Evolutionary conservation across 2,888 invertebrate genomes (phyloP).

Genomic region (Helicoverpa assulta): DNA sequence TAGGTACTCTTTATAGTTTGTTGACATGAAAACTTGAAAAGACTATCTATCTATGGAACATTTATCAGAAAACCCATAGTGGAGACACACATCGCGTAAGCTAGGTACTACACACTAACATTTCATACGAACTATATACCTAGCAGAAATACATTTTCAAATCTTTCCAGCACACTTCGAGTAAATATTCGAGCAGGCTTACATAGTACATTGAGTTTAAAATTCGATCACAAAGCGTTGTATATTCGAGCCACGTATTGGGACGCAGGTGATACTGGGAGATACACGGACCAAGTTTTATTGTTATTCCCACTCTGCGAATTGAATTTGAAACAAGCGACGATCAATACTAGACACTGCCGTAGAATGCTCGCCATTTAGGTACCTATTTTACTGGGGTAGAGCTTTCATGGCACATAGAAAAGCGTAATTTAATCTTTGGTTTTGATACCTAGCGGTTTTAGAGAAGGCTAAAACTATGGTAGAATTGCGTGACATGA

Average conservation of each 20-base stretch:
- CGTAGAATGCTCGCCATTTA: slow-evolving; percentile 38
- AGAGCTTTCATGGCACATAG: background rate
- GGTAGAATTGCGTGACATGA: too few relatives aligned
- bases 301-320: slow-evolving; percentile 88
- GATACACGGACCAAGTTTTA: slow-evolving; percentile 85
- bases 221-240: slow-evolving; percentile 62
- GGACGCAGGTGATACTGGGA: slow-evolving; percentile 84
- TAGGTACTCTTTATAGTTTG: slow-evolving; percentile 45
- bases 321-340: slow-evolving; percentile 88
- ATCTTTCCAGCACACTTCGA: background rate
- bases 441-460: too few relatives aligned
- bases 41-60: too few relatives aligned
- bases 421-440: background rate
- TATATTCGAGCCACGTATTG: slow-evolving; percentile 81
- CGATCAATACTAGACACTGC: slow-evolving; percentile 77
- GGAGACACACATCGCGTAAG: too few relatives aligned
- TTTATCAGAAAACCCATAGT: too few relatives aligned
- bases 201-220: slow-evolving; percentile 58
- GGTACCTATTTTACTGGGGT: slow-evolving; percentile 28
- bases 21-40: slow-evolving; percentile 46
- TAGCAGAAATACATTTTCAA: too few relatives aligned
- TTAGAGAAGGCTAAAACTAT: too few relatives aligned
- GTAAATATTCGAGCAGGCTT: slow-evolving; percentile 9
- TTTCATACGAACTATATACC: too few relatives aligned
- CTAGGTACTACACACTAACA: too few relatives aligned